Conservation (phyloP, 2,888 invertebrate species). For the Athetis lepigone region DNA sequence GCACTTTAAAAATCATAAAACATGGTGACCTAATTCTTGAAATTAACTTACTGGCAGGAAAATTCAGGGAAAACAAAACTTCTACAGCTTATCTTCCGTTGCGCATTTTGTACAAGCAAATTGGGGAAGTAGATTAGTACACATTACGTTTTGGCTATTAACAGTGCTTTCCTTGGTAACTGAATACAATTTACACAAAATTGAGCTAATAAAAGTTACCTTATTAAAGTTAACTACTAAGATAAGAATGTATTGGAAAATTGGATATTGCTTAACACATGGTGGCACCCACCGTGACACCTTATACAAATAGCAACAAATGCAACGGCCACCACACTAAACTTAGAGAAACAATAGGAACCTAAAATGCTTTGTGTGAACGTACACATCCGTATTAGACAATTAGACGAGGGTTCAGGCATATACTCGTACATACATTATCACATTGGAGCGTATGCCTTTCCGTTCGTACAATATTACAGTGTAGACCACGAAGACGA, state of each 20-base stretch:
- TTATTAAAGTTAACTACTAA: too few species aligned
- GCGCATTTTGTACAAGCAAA: constrained; percentile 40
- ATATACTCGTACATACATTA: constrained; percentile 32
- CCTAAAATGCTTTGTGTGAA: constrained; percentile 53
- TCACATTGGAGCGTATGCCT: constrained; percentile 40
- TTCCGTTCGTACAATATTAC: constrained; percentile 54
- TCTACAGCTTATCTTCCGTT: constrained; percentile 41
- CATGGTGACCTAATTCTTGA: constrained; percentile 30
- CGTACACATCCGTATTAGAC: constrained; percentile 33
- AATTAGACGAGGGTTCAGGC: constrained; percentile 48
- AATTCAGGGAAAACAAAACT: constrained; percentile 18
- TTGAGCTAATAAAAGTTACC: not conserved
- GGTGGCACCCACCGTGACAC: not conserved
- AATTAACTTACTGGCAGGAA: constrained; percentile 13
- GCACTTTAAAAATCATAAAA: not conserved
- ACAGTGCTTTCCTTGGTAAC: constrained; percentile 14
- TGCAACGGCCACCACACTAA: constrained; percentile 22
- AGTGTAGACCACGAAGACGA: constrained; percentile 61
- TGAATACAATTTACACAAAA: not conserved
- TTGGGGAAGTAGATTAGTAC: constrained; percentile 31
- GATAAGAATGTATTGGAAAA: too few species aligned
- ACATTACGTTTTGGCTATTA: constrained; percentile 23
- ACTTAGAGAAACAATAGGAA: constrained; percentile 44
- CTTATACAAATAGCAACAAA: constrained; percentile 16
- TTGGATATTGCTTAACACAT: constrained; percentile 7